Evolutionary conservation across 1,140 invertebrate species (phyloP), one percentile per base, ranked within the genome.

Genomic region (Hestina assimilis): DNA sequence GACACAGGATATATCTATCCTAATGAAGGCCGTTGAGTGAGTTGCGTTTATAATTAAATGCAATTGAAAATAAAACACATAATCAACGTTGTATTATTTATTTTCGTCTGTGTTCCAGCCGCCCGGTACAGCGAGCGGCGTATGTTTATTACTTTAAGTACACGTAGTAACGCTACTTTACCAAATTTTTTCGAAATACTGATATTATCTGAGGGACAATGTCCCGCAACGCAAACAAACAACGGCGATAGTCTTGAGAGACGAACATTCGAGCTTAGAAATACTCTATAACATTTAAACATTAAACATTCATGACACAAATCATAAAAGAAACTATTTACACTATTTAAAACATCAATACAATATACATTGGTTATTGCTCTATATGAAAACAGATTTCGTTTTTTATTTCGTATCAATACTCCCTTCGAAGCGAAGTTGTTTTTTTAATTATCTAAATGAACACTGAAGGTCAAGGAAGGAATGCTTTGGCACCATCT

Each of bases 31-130:
- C n/a, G n/a, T n/a, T n/a, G n/a, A n/a, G n/a, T n/a, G n/a, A n/a
- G n/a, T n/a, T n/a, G n/a, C n/a, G n/a, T n/a, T n/a, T n/a, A n/a
- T n/a, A n/a, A n/a, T n/a, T n/a, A n/a, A n/a, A n/a, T n/a, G n/a
- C n/a, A n/a, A n/a, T n/a, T n/a, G n/a, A n/a, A 38, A 50, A 50
- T 50, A 63, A 66, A 79, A 77, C 24, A 20, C 68, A 71, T 62
- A 42, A 48, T 57, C 75, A 87, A 87, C 83, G 80, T 87, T 79
- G 82, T 87, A 87, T 85, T 87, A 87, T 87, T 87, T 85, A 85
- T 85, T 87, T 78, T 78, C 69, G 75, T 83, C 72, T 74, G 81
- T 82, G 79, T 79, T 73, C 65, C 77, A 79, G 77, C 73, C 81
- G 69, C 82, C 67, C 83, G 76, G 69, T 81, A 83, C 75, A 83